Percentiles rank a stretch among this genome's conserved stretches.
Evolutionary conservation across 1,140 invertebrate genomes (phyloP).

Genomic region (Wiebesia pumilae): DNA sequence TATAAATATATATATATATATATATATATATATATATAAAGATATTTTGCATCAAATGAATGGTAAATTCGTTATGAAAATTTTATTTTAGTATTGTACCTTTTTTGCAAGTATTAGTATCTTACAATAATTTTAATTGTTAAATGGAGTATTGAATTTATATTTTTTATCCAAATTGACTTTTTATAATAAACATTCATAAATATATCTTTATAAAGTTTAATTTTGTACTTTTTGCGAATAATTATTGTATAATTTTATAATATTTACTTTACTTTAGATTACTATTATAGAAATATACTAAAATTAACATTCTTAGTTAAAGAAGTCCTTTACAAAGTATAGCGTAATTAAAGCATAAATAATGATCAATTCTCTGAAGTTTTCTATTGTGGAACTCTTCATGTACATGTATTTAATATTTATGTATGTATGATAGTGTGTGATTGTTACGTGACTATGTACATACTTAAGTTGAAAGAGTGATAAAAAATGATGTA

Average conservation of each 20-base stretch:
- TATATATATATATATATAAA: not conserved
- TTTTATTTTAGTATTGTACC: conserved; percentile 40
- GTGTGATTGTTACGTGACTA: conserved; percentile 38
- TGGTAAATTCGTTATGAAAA: conserved; percentile 19
- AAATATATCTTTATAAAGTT: conserved; percentile 30
- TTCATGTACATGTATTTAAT: conserved; percentile 43
- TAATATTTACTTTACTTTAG: conserved; percentile 26
- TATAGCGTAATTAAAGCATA: conserved; percentile 33
- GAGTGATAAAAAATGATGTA: conserved; percentile 32
- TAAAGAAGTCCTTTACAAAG: conserved; percentile 14
- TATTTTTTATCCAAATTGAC: conserved; percentile 40
- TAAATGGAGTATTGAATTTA: conserved; percentile 43
- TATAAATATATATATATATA: conserved; percentile 3
- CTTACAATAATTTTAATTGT: conserved; percentile 36
- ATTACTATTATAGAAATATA: not conserved
- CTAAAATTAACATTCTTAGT: not conserved
- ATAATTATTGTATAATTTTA: conserved; percentile 29
- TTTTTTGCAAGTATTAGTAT: conserved; percentile 48
- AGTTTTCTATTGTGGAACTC: conserved; percentile 1
- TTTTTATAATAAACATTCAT: conserved; percentile 21
- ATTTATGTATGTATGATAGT: conserved; percentile 49
- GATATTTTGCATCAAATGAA: conserved; percentile 11
- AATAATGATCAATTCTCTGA: conserved; percentile 21
- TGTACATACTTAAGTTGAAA: conserved; percentile 49
- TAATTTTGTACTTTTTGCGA: conserved; percentile 43